These are phyloP conservation scores for Sinotaia quadrata DNA, from an alignment of 2,888 invertebrate species.

Conservation along the genomic window DNA sequence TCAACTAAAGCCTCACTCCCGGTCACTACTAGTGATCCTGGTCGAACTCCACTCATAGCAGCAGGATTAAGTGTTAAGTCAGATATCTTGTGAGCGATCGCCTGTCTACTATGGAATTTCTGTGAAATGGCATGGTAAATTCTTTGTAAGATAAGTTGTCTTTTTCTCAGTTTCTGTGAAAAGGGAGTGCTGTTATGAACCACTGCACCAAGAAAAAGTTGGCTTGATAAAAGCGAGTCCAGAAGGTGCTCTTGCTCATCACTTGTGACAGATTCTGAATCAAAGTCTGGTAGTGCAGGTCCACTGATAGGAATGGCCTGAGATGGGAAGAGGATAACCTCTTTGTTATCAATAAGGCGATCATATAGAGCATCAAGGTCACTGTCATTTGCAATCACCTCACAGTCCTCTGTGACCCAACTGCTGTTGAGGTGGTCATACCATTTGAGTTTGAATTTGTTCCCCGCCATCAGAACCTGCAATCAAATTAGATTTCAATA, in stretches of 20 bases:
- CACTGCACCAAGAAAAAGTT: constrained; percentile 76
- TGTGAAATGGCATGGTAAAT: constrained; percentile 76
- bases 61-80: constrained; percentile 6
- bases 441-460: constrained; percentile 74
- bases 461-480: constrained; percentile 32
- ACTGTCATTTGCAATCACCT: constrained; percentile 75
- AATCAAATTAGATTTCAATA: constrained; percentile 12
- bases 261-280: constrained; percentile 67
- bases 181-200: constrained; percentile 77
- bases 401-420: constrained; percentile 77
- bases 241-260: constrained; percentile 76
- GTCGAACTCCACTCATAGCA: constrained; percentile 9
- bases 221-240: constrained; percentile 74
- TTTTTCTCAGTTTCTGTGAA: constrained; percentile 75
- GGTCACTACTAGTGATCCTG: constrained; percentile 22
- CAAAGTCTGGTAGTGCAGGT: constrained; percentile 75
- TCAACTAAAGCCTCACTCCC: constrained; percentile 76
- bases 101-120: constrained; percentile 73
- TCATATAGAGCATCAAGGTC: constrained; percentile 76
- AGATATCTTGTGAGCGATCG: constrained; percentile 25
- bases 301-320: constrained; percentile 68
- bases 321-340: constrained; percentile 61
- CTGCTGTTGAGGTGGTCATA: constrained; percentile 76
- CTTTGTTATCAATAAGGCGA: constrained; percentile 75
- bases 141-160: constrained; percentile 76